phyloP scores from a whole-genome alignment of 2,113 vertebrate species.

The Tragulus kanchil region DNA sequence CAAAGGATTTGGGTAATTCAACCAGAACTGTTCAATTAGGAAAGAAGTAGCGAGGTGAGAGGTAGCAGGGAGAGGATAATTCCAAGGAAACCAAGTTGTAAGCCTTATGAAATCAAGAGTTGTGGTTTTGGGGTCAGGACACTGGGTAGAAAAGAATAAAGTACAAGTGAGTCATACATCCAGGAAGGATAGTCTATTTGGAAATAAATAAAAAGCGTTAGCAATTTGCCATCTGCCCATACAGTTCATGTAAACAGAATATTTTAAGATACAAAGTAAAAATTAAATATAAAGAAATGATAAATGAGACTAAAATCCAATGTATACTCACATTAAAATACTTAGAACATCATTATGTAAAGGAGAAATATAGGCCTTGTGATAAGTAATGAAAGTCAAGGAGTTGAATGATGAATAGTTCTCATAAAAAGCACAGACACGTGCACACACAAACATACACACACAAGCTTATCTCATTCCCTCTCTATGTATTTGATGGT shows the following conservation, averaged over 20 bases:
- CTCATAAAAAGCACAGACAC: neutral
- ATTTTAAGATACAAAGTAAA: conserved; percentile 10
- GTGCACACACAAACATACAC: too few species aligned
- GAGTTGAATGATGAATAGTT: neutral
- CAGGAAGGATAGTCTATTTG: neutral
- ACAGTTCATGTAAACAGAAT: neutral
- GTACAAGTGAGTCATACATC: neutral
- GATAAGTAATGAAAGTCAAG: neutral
- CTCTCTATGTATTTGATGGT: neutral
- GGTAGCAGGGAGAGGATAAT: neutral
- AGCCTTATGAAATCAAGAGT: neutral
- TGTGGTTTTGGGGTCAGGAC: neutral
- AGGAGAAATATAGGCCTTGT: neutral
- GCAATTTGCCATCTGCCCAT: neutral
- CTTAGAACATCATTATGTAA: neutral
- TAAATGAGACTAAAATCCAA: neutral
- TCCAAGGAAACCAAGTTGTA: neutral
- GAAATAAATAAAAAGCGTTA: neutral
- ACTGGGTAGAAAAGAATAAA: neutral
- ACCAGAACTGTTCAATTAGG: neutral
- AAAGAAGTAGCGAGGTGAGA: neutral
- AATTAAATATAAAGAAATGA: neutral
- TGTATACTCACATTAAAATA: neutral
- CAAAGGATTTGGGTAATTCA: neutral
- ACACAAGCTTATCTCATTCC: neutral